A percentile compares a stretch with the other conserved stretches of the same genome.
Evolutionary conservation across 1,140 invertebrate genomes (phyloP).

Genomic region (Anagrus nilaparvatae): DNA sequence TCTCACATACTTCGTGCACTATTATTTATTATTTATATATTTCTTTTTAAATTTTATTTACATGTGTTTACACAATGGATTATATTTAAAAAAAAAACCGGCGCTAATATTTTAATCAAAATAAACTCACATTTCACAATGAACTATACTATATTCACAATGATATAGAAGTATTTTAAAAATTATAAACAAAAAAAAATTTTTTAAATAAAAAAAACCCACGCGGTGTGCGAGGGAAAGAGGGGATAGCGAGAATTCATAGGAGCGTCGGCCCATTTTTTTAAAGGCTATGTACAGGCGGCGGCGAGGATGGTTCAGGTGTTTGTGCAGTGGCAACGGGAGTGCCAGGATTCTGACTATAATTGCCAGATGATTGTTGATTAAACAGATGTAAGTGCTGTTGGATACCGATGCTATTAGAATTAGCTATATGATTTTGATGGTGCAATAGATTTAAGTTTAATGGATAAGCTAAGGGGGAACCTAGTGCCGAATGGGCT

Average conservation of each 20-base stretch:
- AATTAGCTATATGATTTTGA: constrained; percentile 25
- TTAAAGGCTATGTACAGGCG: constrained; percentile 44
- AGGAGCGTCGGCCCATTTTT: constrained; percentile 28
- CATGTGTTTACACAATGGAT: constrained; percentile 15
- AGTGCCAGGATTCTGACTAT: constrained; percentile 32
- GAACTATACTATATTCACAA: constrained; percentile 32
- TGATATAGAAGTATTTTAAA: constrained; percentile 42
- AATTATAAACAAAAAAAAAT: constrained; percentile 16
- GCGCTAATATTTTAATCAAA: too few species aligned
- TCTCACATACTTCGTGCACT: constrained; percentile 9
- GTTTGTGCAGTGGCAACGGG: constrained; percentile 36
- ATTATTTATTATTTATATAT: not conserved
- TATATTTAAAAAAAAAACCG: too few species aligned
- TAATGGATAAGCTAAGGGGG: constrained; percentile 41
- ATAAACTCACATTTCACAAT: too few species aligned
- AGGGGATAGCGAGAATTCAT: constrained; percentile 26
- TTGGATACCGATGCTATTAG: constrained; percentile 21
- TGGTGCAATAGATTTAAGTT: constrained; percentile 36
- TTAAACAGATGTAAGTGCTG: constrained; percentile 29
- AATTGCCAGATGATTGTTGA: constrained; percentile 22
- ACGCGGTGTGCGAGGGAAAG: constrained; percentile 18
- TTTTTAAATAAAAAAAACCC: constrained; percentile 16
- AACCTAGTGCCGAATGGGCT: constrained; percentile 42
- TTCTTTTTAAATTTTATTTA: constrained; percentile 20
- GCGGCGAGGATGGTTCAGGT: constrained; percentile 38